Percentiles rank a stretch among this genome's conserved stretches.
These are phyloP conservation scores for Trichoplax adhaerens DNA, from an alignment of 37 sponge, comb jelly and placozoan genomes.

Conservation along the genomic window DNA sequence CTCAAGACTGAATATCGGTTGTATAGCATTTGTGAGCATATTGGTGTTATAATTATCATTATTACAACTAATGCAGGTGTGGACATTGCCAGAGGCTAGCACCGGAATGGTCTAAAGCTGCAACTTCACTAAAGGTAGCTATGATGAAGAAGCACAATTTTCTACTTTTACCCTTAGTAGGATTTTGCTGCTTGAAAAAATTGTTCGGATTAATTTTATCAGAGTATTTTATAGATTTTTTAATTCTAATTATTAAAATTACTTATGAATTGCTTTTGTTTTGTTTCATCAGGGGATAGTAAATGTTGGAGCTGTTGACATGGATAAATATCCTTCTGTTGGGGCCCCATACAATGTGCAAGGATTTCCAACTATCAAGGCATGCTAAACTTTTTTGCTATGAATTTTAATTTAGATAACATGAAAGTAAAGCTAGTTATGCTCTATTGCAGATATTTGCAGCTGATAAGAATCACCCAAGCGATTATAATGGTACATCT, in stretches of 20 bases:
- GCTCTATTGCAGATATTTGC: slow-evolving; percentile 45
- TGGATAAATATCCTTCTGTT: slow-evolving; percentile 48
- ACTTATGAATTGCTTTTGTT: too few relatives aligned
- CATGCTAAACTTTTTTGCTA: background rate
- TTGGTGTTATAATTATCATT: too few relatives aligned
- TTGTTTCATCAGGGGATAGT: slow-evolving; percentile 40
- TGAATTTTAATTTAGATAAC: background rate
- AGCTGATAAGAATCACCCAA: slow-evolving; percentile 71
- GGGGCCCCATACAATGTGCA: slow-evolving; percentile 64
- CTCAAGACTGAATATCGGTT: too few relatives aligned
- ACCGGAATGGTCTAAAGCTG: slow-evolving; percentile 96
- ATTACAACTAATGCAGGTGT: slow-evolving; percentile 43
- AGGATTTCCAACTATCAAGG: slow-evolving; percentile 93
- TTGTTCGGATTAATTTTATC: too few relatives aligned
- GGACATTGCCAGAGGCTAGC: slow-evolving; percentile 88
- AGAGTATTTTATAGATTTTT: too few relatives aligned
- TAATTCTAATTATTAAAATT: too few relatives aligned
- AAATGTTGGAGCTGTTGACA: slow-evolving; percentile 82
- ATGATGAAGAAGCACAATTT: background rate
- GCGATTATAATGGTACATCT: slow-evolving; percentile 55
- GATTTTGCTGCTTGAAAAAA: too few relatives aligned
- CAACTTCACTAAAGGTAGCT: slow-evolving; percentile 54
- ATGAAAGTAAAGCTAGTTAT: background rate
- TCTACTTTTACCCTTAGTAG: too few relatives aligned
- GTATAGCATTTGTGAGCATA: too few relatives aligned